Evolutionary conservation across 2,797 vertebrate species (phyloP).

Genomic region (Periparus ater): DNA sequence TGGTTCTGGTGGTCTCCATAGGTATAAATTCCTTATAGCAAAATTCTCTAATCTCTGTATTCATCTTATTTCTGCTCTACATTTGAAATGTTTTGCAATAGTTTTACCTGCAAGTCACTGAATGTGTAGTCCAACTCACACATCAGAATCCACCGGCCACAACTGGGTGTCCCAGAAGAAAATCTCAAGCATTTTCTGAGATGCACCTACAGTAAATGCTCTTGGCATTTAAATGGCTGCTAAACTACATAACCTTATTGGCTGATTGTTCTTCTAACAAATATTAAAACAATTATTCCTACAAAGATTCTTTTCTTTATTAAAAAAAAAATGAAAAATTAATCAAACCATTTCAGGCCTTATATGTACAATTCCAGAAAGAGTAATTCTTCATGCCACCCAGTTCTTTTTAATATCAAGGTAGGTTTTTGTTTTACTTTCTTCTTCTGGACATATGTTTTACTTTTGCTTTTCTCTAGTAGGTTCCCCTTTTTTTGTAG

Average conservation of each 20-base stretch:
- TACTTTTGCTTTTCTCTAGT: neutral
- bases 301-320: neutral
- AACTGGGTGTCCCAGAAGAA: neutral
- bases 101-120: neutral
- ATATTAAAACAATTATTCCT: neutral
- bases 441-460: neutral
- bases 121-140: neutral
- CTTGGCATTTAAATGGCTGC: neutral
- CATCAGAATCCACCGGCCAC: neutral
- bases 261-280: neutral
- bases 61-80: neutral
- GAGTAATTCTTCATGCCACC: neutral
- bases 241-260: neutral
- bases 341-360: neutral
- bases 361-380: neutral
- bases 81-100: neutral
- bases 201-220: neutral
- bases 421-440: neutral
- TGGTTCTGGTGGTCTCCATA: neutral
- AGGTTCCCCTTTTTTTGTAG: neutral
- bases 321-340: neutral
- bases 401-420: neutral
- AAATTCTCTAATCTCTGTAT: neutral
- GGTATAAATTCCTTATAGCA: neutral
- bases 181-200: neutral